phyloP scores from a whole-genome alignment of 2,797 vertebrate genomes.

The Diceros bicornis region DNA sequence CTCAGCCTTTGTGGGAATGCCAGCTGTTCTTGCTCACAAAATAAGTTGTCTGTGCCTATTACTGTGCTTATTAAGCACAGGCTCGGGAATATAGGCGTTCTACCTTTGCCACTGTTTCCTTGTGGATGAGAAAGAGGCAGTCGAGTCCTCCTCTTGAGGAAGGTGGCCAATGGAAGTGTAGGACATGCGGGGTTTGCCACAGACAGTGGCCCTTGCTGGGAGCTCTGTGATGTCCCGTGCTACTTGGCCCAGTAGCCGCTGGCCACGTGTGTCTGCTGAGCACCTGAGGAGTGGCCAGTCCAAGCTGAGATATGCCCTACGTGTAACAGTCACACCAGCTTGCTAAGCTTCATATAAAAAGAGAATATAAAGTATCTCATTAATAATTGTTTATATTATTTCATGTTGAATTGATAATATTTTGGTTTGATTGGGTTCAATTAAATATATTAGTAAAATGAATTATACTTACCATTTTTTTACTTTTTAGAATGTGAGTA shows the following conservation, averaged over 20 bases:
- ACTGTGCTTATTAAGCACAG: background rate
- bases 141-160: background rate
- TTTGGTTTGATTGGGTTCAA: background rate
- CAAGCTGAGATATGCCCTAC: background rate
- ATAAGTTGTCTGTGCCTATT: background rate
- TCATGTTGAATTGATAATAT: background rate
- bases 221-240: background rate
- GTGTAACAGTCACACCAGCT: background rate
- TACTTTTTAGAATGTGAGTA: background rate
- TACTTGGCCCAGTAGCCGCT: background rate
- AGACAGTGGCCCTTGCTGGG: background rate
- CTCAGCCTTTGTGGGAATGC: background rate
- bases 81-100: background rate
- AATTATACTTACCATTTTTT: background rate
- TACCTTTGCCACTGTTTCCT: background rate
- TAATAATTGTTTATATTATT: background rate
- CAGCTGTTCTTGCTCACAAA: background rate
- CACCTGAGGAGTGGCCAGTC: background rate
- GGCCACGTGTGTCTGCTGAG: background rate
- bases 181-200: background rate
- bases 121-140: background rate
- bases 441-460: background rate
- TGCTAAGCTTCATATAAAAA: background rate
- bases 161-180: background rate
- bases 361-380: background rate